phyloP scores from a whole-genome alignment of 2,888 invertebrate species.

The Spisula subtruncata region DNA sequence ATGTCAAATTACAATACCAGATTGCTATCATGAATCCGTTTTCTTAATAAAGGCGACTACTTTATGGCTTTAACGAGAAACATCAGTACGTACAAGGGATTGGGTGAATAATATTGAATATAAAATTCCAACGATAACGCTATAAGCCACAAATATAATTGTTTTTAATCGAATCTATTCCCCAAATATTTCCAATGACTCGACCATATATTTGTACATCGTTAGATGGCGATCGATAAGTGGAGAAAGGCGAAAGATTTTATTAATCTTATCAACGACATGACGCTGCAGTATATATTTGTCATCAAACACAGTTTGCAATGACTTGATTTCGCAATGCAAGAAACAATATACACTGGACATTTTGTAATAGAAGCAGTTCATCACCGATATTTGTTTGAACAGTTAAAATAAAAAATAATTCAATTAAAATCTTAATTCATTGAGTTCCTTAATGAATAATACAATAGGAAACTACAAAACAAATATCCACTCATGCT shows the following conservation, averaged over 20 bases:
- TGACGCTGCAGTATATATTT: background rate
- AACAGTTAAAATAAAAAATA: background rate
- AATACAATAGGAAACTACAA: slow-evolving; percentile 5
- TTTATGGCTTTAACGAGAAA: background rate
- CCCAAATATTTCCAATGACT: slow-evolving; percentile 4
- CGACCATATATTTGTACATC: slow-evolving; percentile 4
- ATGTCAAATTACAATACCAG: background rate
- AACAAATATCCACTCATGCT: too few species aligned
- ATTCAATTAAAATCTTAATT: background rate
- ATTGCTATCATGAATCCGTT: background rate
- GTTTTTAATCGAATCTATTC: slow-evolving; percentile 12
- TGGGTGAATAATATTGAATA: slow-evolving; percentile 34
- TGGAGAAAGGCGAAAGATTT: background rate
- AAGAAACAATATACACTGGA: too few species aligned
- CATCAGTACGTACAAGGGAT: background rate
- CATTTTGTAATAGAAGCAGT: too few species aligned
- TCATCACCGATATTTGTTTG: too few species aligned
- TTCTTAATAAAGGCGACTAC: background rate
- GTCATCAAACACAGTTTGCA: background rate
- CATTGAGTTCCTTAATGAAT: background rate
- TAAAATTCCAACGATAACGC: slow-evolving; percentile 46
- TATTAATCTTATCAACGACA: background rate
- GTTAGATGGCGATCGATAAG: background rate
- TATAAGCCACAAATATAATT: slow-evolving; percentile 40
- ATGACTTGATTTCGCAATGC: background rate